Evolutionary conservation across 2,797 vertebrate species (phyloP).

Genomic region (Anniella stebbinsi): DNA sequence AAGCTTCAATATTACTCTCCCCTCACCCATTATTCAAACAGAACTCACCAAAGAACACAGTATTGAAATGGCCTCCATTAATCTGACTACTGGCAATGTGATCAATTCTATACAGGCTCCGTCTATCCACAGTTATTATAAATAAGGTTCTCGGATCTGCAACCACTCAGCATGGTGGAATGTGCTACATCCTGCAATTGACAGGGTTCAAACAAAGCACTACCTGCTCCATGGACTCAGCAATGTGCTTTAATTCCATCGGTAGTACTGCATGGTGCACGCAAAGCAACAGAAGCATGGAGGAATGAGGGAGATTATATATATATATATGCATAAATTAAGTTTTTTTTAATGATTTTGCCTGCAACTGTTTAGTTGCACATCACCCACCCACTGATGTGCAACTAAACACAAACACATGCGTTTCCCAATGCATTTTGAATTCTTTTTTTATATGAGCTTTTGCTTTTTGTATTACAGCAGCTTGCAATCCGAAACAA

Average conservation of each 20-base stretch:
- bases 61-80: not conserved
- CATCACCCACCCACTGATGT: not conserved
- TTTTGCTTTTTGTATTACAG: constrained; percentile 6
- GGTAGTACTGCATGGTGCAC: not conserved
- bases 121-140: not conserved
- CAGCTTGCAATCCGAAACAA: not conserved
- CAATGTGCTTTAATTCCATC: not conserved
- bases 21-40: not conserved
- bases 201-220: not conserved
- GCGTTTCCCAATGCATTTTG: constrained; percentile 46
- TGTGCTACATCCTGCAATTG: not conserved
- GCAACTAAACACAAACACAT: not conserved
- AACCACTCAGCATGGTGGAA: not conserved
- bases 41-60: not conserved
- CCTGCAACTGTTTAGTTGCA: not conserved
- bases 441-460: constrained; percentile 20
- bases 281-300: not conserved
- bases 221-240: not conserved
- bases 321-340: constrained; percentile 7
- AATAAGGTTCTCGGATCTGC: not conserved
- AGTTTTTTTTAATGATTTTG: not conserved
- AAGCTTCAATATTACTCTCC: not conserved
- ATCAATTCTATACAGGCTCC: not conserved
- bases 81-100: not conserved
- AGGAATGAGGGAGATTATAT: not conserved